Evolutionary conservation across 2,797 vertebrate species (phyloP), one percentile per base, ranked within the genome.

Genomic region (Benthosema pterotum): DNA sequence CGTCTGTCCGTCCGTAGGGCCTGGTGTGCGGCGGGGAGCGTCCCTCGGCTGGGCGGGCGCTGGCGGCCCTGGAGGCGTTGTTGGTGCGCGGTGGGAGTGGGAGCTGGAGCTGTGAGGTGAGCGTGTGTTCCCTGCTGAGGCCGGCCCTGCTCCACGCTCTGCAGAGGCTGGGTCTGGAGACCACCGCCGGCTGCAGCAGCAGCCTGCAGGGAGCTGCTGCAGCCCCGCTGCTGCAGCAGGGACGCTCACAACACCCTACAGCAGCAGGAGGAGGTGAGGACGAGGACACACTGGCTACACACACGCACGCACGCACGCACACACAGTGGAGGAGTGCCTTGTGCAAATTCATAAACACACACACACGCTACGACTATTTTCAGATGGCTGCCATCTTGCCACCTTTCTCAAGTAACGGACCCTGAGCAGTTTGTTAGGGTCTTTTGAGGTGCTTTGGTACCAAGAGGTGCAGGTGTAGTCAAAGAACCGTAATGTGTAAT

Each of bases 81-180:
- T 57, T 98, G 2, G 22, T 2, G 78, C 78, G 68, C 71, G 80
- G 54, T 74, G 85, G 89, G 51, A 83, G n/a, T n/a, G n/a, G n/a
- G n/a, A n/a, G n/a, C n/a, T n/a, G 87, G 70, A 57, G 71, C 49
- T 79, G 73, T 45, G 86, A 89, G 51, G 63, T 90, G 2, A 78
- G 93, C 66, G 74, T 94, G 60, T 91, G 91, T 22, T 69, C 87
- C 65, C 88, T 88, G 50, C 90, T 98, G 42, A 89, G 87, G 62
- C 90, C 89, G 18, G 91, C 87, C 38, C 89, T 98, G 67, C 89
- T 98, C 7, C 90, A 94, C 70, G 91, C 93, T 2, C 84, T 99
- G 15, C 95, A 96, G 85, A 92, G 85, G 46, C 57, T 84, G 58
- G 76, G 71, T 28, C 22, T 90, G 67, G 83, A 86, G 55, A 80